These are phyloP conservation scores for Nymphalis urticae DNA, from an alignment of 2,888 invertebrate genomes.

Conservation along the genomic window DNA sequence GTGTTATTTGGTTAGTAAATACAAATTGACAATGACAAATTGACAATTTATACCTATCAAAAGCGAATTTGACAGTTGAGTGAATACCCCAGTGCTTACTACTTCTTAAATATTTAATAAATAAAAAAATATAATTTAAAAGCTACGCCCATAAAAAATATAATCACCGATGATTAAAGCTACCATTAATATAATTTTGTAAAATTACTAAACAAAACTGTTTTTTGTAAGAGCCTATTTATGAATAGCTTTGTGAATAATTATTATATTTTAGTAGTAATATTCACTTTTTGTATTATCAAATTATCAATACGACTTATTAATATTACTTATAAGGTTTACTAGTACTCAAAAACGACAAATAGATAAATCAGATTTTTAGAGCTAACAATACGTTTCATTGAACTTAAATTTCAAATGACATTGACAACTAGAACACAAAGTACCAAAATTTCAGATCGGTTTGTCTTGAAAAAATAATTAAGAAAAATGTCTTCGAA, in stretches of 20 bases:
- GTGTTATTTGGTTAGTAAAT: not conserved
- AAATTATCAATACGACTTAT: no score
- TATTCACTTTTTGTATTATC: no score
- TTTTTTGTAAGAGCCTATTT: no score
- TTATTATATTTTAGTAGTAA: no score
- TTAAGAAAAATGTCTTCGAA: slow-evolving; percentile 59
- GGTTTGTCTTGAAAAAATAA: not conserved
- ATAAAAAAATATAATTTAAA: no score
- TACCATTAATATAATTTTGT: no score
- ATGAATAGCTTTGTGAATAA: no score
- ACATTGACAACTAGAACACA: not conserved
- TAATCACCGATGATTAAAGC: not conserved
- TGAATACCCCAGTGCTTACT: not conserved
- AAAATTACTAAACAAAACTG: no score
- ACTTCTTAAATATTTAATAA: not conserved
- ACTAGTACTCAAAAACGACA: no score
- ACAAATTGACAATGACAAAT: not conserved
- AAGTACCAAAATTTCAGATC: not conserved
- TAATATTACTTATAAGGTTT: no score
- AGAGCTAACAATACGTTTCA: not conserved
- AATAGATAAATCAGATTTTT: not conserved
- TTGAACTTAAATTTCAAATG: not conserved
- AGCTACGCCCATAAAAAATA: no score
- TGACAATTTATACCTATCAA: not conserved
- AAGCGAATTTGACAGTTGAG: not conserved